Base-by-base conservation (phyloP, 2,888 invertebrate species). In the Aphodius granarius region DNA sequence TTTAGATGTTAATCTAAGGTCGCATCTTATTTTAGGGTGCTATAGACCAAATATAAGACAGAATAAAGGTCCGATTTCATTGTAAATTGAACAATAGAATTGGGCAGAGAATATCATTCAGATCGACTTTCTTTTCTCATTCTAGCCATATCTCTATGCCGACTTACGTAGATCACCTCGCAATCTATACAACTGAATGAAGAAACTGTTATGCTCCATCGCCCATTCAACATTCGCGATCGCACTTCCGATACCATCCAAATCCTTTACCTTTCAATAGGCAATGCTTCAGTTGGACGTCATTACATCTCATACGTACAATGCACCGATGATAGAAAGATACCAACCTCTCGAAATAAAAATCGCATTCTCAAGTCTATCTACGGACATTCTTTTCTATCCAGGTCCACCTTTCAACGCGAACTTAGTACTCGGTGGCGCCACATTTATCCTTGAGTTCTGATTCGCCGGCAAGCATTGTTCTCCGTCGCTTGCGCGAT, bases 341-440 rank as follows among this genome's bases (percentile, higher is more conserved):
- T 43, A 43, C 43, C 43, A 43, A 43, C 43, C 43, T 43, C 43
- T 43, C 43, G 43, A 43, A 43, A 43, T 43, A 13, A 43, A 43
- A 43, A 43, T 3, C 43, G 43, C 43, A 13, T 13, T 43, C 43
- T 43, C n/a, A n/a, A n/a, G 13, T 1, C 43, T 43, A 43, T 43
- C 43, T 43, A 43, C 13, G 13, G 1, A 43, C 3, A 43, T 43
- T 43, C 43, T 2, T 43, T 43, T 43, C 43, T 1, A 43, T 3
- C 43, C 43, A 23, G 6, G 5, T 23, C 23, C 72, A 72, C 72
- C 9, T 18, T 17, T n/a, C 63, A 63, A 16, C 63, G 17, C 66
- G 75, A 66, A 75, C 75, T 75, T 75, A 72, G 75, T 63, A 75
- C 72, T 68, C 22, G 4, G 74, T 75, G 75, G 75, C 75, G 75